Evolutionary conservation across 2,113 vertebrate genomes (phyloP).

Genomic region (Dissostichus mawsoni): DNA sequence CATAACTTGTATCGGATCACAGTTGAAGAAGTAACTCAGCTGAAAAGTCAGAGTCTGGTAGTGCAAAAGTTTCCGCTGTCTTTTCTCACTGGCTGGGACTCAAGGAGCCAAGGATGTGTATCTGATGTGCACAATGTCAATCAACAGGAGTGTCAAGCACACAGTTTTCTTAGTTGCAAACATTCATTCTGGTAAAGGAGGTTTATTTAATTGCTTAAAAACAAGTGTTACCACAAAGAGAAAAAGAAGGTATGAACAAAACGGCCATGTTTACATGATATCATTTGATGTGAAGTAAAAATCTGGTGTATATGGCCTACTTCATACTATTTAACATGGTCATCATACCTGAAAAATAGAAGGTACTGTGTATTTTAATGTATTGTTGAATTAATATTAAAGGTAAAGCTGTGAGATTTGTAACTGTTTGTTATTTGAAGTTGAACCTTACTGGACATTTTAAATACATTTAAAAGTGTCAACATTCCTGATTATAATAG

Average conservation of each 20-base stretch:
- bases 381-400: too few relatives aligned
- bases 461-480: not conserved
- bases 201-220: not conserved
- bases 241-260: not conserved
- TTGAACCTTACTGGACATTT: not conserved
- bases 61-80: conserved; percentile 19
- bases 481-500: not conserved
- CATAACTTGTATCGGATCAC: conserved; percentile 6
- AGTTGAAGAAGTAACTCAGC: conserved; percentile 25
- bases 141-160: conserved; percentile 12
- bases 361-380: not conserved
- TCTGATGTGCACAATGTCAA: conserved; percentile 21
- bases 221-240: not conserved
- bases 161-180: not conserved
- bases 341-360: conserved; percentile 20
- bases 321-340: conserved; percentile 3
- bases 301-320: not conserved
- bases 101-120: conserved; percentile 9
- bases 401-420: too few relatives aligned
- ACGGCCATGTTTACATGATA: not conserved
- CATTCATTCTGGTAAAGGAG: not conserved
- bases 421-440: not conserved
- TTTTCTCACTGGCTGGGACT: not conserved
- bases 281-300: not conserved
- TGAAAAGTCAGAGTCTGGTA: conserved; percentile 3